phyloP scores from a whole-genome alignment of 2,113 vertebrate genomes.

The Dinomys branickii region DNA sequence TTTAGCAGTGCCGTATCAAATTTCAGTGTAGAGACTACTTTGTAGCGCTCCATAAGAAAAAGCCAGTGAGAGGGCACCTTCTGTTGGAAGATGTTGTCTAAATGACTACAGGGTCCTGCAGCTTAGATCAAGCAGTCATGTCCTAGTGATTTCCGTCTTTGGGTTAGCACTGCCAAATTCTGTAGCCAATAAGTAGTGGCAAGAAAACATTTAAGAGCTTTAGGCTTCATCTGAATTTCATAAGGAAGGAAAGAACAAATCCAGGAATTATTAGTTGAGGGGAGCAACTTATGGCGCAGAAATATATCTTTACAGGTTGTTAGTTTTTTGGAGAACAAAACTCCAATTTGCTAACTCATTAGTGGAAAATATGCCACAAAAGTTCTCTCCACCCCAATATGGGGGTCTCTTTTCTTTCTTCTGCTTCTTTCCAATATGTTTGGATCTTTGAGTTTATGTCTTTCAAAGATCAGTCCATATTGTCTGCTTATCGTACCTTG shows the following conservation, averaged over 20 bases:
- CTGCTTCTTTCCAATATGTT: slow-evolving; percentile 8
- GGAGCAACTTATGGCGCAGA: background rate
- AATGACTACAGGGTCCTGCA: background rate
- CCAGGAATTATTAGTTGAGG: slow-evolving; percentile 30
- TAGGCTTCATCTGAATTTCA: slow-evolving; percentile 51
- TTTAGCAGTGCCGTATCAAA: background rate
- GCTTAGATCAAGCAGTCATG: background rate
- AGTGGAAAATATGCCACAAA: background rate
- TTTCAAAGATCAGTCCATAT: background rate
- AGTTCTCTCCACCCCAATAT: background rate
- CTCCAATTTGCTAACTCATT: background rate
- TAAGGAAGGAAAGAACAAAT: slow-evolving; percentile 52
- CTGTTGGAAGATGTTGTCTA: background rate
- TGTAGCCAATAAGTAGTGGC: slow-evolving; percentile 1
- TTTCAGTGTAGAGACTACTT: slow-evolving; percentile 9
- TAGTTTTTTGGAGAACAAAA: slow-evolving; percentile 10
- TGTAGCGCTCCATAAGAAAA: background rate
- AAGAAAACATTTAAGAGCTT: slow-evolving; percentile 54
- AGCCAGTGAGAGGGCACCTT: background rate
- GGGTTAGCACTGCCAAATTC: slow-evolving; percentile 1
- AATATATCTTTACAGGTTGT: slow-evolving; percentile 31
- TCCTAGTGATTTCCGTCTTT: background rate
- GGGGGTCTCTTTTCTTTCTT: background rate
- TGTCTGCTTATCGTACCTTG: background rate
- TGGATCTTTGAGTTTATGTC: background rate